Percentiles rank a stretch among this genome's conserved stretches.
phyloP scores from a whole-genome alignment of 2,888 invertebrate genomes.

The Gari tellinella region DNA sequence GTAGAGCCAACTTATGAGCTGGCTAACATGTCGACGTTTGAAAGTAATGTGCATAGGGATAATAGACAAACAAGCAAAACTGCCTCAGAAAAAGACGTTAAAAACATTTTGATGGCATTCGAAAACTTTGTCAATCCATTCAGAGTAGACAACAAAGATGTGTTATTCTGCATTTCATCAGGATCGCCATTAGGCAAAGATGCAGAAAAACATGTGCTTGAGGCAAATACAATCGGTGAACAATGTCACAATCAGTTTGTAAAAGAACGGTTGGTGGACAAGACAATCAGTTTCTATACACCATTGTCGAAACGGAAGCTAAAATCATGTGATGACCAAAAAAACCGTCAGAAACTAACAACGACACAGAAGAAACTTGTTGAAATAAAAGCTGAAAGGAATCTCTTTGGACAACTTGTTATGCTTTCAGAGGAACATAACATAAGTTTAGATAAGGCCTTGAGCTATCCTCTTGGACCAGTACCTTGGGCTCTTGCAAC shows the following conservation, averaged over 20 bases:
- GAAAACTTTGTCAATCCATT: slow-evolving; percentile 41
- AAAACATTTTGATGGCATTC: slow-evolving; percentile 23
- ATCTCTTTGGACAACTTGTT: slow-evolving; percentile 40
- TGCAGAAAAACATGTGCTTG: slow-evolving; percentile 24
- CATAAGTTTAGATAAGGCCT: slow-evolving; percentile 32
- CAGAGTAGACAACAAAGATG: slow-evolving; percentile 15
- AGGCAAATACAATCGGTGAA: slow-evolving; percentile 16
- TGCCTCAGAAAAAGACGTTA: slow-evolving; percentile 19
- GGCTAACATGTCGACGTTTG: slow-evolving; percentile 27
- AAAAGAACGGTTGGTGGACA: slow-evolving; percentile 22
- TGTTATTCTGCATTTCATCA: slow-evolving; percentile 48
- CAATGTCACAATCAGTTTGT: slow-evolving; percentile 26
- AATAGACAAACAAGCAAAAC: slow-evolving; percentile 17
- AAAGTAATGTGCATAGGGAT: slow-evolving; percentile 31
- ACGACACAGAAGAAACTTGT: slow-evolving; percentile 36
- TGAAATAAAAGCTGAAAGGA: slow-evolving; percentile 43
- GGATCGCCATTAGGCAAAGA: slow-evolving; percentile 32
- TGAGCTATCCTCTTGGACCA: slow-evolving; percentile 46
- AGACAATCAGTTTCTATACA: slow-evolving; percentile 27
- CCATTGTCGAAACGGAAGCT: slow-evolving; percentile 39
- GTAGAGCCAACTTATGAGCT: slow-evolving; percentile 25
- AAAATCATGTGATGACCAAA: slow-evolving; percentile 37
- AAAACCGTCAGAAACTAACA: slow-evolving; percentile 9
- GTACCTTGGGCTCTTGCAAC: slow-evolving; percentile 52
- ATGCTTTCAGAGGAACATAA: slow-evolving; percentile 34